phyloP scores from a whole-genome alignment of 2,888 invertebrate species.

The Heliconius cydno region DNA sequence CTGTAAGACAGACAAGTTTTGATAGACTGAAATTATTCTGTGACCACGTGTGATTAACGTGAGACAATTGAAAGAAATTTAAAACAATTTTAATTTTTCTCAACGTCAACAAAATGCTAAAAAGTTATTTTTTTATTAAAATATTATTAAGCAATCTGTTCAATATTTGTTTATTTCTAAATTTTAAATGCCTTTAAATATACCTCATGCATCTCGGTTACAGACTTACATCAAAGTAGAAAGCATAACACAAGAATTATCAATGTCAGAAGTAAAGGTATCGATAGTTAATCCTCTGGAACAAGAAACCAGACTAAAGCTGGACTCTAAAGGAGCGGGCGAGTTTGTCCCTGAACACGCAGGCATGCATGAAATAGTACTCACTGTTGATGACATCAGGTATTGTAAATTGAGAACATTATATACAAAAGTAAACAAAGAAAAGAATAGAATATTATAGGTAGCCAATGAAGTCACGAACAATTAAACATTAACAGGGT shows the following conservation, averaged over 20 bases:
- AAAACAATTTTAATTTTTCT: too few relatives aligned
- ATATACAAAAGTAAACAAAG: not conserved
- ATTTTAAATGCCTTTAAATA: not conserved
- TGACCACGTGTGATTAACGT: too few relatives aligned
- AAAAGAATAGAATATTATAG: not conserved
- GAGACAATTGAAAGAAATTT: too few relatives aligned
- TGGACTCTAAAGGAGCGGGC: conserved; percentile 90
- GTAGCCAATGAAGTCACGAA: conserved; percentile 12
- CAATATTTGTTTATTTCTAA: too few relatives aligned
- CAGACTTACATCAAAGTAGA: conserved; percentile 92
- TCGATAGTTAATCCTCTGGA: conserved; percentile 92
- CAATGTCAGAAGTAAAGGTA: conserved; percentile 88
- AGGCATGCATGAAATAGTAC: conserved; percentile 94
- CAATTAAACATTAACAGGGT: conserved; percentile 28
- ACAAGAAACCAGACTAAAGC: conserved; percentile 83
- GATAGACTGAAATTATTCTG: too few relatives aligned
- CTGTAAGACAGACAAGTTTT: too few relatives aligned
- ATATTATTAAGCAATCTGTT: too few relatives aligned
- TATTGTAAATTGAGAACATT: conserved; percentile 47
- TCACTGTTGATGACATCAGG: conserved; percentile 84
- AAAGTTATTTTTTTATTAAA: too few relatives aligned
- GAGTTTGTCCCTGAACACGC: conserved; percentile 94
- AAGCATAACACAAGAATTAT: conserved; percentile 87
- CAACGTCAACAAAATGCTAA: too few relatives aligned
- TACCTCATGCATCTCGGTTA: conserved; percentile 41